phyloP scores from a whole-genome alignment of 2,797 vertebrate species.

The Serranus cabrilla region DNA sequence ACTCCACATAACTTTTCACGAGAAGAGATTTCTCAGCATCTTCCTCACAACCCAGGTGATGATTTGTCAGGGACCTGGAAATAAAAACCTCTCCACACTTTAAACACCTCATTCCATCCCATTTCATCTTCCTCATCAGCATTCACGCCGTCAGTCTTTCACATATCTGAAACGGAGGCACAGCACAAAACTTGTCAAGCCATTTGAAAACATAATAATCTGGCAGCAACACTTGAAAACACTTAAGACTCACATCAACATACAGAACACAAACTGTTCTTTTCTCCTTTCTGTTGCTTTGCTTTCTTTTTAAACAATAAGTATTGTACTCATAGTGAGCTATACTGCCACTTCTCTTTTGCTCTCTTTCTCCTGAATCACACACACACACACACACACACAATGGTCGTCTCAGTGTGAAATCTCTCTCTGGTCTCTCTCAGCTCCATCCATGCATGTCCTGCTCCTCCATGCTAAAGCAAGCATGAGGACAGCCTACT shows the following conservation, averaged over 20 bases:
- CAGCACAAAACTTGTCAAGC: background rate
- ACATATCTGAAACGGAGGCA: background rate
- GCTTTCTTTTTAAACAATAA: constrained; percentile 19
- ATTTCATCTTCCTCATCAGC: constrained; percentile 22
- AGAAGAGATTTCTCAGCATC: background rate
- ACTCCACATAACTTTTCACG: constrained; percentile 13
- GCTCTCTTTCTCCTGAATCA: constrained; percentile 19
- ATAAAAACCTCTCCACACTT: constrained; percentile 1
- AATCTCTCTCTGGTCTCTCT: constrained; percentile 73
- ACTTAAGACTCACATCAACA: background rate
- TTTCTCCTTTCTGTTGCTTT: constrained; percentile 3
- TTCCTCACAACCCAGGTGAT: background rate
- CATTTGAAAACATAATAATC: background rate
- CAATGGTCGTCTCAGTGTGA: constrained; percentile 59
- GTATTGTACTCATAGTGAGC: constrained; percentile 19
- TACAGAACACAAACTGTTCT: background rate
- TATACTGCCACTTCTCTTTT: constrained; percentile 21
- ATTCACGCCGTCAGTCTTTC: background rate
- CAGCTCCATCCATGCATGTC: constrained; percentile 68
- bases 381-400: constrained; percentile 36
- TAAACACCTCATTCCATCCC: constrained; percentile 21
- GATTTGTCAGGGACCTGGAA: background rate
- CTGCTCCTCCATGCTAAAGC: constrained; percentile 77
- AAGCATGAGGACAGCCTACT: constrained; percentile 73
- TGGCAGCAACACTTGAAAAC: background rate